Evolutionary conservation across 2,113 vertebrate species (phyloP), one percentile per base, ranked within the genome.

Genomic region (Coregonus clupeaformis): DNA sequence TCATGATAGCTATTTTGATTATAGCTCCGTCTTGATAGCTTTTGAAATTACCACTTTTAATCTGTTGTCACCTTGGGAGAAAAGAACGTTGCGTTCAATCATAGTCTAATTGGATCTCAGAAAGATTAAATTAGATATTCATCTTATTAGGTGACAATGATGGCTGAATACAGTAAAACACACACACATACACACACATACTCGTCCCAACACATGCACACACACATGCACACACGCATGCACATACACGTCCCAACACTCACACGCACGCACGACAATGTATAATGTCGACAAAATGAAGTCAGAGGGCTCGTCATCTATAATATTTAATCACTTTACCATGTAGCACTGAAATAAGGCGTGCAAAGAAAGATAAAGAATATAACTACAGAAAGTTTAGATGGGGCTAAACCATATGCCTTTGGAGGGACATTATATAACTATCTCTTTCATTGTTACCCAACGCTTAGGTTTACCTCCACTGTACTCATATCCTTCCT

Each of bases 111-210:
- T 88, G 87, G 80, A 91, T 88, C 86, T 66, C 14, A 80, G n/a
- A 79, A 90, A 87, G 88, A 84, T 85, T 60, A 84, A 78, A 84
- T 93, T 91, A 87, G 85, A 87, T 85, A 92, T 89, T 85, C 76
- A 92, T 93, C 89, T 88, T 16, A 16, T 52, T 14, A 52, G 49
- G 49, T 74, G 89, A 86, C 59, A 52, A 88, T 81, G 5, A 7
- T 60, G n/a, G 18, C 57, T 22, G 57, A 75, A 52, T 68, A 52
- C 16, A 9, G 16, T 14, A 2, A 14, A 13, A 82, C n/a, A 73
- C 87, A 90, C 1, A 87, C 84, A 90, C 92, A 89, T 2, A 29
- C 29, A 29, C 87, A 93, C n/a, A 24, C 60, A 24, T 12, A 59
- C 62, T 0, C 62, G 3, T 9, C 0, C 20, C 1, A 22, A 52